Conservation (phyloP, 2,113 vertebrate species). For the Spermophilus dauricus region DNA sequence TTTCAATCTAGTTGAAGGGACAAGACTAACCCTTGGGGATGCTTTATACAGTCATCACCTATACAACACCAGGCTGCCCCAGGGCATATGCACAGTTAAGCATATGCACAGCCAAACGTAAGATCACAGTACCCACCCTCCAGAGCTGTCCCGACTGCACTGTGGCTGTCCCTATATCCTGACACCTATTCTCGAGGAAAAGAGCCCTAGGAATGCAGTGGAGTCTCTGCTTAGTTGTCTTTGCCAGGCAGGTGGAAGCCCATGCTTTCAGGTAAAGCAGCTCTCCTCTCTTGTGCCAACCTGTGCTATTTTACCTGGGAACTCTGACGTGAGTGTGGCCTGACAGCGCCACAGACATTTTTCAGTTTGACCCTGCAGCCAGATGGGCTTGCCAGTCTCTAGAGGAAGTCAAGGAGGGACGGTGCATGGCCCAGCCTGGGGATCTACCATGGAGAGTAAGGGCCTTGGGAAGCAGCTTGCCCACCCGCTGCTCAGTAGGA, state of each 20-base stretch:
- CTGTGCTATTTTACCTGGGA: neutral
- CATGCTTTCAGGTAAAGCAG: neutral
- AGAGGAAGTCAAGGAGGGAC: rapidly evolving
- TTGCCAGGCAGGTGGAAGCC: rapidly evolving
- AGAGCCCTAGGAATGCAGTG: rapidly evolving
- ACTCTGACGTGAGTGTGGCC: rapidly evolving
- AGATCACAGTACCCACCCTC: rapidly evolving
- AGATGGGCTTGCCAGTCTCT: neutral
- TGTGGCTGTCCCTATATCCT: rapidly evolving
- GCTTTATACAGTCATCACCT: rapidly evolving
- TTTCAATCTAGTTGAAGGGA: neutral
- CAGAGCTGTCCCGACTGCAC: rapidly evolving
- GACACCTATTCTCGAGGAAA: neutral
- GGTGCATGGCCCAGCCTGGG: rapidly evolving
- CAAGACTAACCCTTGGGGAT: neutral
- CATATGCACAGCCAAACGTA: neutral
- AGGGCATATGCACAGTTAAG: neutral
- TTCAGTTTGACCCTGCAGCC: neutral
- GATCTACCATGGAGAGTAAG: rapidly evolving
- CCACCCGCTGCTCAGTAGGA: rapidly evolving
- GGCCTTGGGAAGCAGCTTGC: neutral
- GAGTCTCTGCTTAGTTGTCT: too few species aligned
- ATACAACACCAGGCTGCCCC: neutral
- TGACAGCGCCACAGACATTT: rapidly evolving
- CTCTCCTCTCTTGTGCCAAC: rapidly evolving